phyloP scores from a whole-genome alignment of 2,113 vertebrate genomes.

The Oncorhynchus nerka region DNA sequence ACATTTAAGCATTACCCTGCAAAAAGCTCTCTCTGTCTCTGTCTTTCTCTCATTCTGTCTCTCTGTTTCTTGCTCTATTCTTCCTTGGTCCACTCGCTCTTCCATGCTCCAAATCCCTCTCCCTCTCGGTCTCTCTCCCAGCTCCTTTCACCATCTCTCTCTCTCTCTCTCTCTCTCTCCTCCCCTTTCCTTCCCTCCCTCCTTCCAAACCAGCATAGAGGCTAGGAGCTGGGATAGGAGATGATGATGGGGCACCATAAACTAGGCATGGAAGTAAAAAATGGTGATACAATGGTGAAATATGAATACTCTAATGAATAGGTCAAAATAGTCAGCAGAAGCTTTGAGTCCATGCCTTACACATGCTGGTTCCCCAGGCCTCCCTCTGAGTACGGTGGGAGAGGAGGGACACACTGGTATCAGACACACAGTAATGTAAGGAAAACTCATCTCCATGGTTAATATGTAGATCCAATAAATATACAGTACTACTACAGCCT shows the following conservation, averaged over 20 bases:
- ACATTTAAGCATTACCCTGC: neutral
- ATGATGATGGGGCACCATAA: conserved; percentile 21
- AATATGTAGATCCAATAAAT: neutral
- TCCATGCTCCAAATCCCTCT: neutral
- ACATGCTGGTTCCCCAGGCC: conserved; percentile 11
- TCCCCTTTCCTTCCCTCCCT: neutral
- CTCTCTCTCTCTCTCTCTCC: neutral
- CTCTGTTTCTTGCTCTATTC: neutral
- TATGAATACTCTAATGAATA: conserved; percentile 32
- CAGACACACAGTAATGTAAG: conserved; percentile 18
- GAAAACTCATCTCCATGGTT: conserved; percentile 16
- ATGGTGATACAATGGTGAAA: conserved; percentile 23
- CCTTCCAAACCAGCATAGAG: conserved; percentile 1
- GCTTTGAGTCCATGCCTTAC: conserved; percentile 27
- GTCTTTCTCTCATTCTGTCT: neutral
- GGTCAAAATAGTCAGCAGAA: conserved; percentile 51
- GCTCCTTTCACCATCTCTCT: neutral
- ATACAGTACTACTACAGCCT: neutral
- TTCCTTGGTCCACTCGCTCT: neutral
- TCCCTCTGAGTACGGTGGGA: neutral
- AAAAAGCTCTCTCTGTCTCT: neutral
- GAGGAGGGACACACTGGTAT: conserved; percentile 35
- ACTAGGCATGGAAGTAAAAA: conserved; percentile 36
- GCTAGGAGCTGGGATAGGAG: conserved; percentile 1
- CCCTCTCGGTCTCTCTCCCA: neutral